Conservation (phyloP, 1,140 invertebrate species). For the Oryctes rhinoceros region DNA sequence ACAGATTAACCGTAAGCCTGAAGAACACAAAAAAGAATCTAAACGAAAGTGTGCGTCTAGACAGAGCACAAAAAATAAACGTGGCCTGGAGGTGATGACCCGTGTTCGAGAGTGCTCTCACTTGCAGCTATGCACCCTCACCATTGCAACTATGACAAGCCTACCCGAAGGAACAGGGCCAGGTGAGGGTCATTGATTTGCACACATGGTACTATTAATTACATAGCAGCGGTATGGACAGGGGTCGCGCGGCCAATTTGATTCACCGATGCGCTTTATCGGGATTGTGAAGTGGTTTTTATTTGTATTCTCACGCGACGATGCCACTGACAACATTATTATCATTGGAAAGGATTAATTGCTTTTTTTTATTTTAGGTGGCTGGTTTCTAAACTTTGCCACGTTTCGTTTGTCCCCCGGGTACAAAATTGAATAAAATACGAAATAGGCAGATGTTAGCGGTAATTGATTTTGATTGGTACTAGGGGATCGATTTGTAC, state of each 20-base stretch:
- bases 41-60: constrained; percentile 23
- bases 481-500: background rate
- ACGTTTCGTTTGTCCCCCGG: background rate
- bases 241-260: constrained; percentile 44
- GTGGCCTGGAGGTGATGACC: constrained; percentile 12
- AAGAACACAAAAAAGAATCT: constrained; percentile 5
- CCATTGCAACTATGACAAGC: background rate
- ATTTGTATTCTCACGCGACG: constrained; percentile 43
- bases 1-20: constrained; percentile 11
- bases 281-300: constrained; percentile 38
- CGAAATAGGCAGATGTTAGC: constrained; percentile 2
- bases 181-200: constrained; percentile 51
- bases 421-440: constrained; percentile 8
- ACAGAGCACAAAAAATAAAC: constrained; percentile 22
- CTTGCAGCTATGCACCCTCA: constrained; percentile 36
- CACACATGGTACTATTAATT: constrained; percentile 54
- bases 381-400: background rate
- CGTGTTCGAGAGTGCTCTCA: constrained; percentile 28
- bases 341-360: constrained; percentile 42
- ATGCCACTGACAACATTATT: constrained; percentile 41
- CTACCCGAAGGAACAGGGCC: constrained; percentile 42
- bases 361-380: constrained; percentile 35
- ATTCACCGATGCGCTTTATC: constrained; percentile 42
- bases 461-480: background rate
- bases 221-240: constrained; percentile 45